Percentiles rank a stretch among this genome's conserved stretches.
Evolutionary conservation across 2,888 invertebrate species (phyloP).

Genomic region (Polydrusus cervinus): DNA sequence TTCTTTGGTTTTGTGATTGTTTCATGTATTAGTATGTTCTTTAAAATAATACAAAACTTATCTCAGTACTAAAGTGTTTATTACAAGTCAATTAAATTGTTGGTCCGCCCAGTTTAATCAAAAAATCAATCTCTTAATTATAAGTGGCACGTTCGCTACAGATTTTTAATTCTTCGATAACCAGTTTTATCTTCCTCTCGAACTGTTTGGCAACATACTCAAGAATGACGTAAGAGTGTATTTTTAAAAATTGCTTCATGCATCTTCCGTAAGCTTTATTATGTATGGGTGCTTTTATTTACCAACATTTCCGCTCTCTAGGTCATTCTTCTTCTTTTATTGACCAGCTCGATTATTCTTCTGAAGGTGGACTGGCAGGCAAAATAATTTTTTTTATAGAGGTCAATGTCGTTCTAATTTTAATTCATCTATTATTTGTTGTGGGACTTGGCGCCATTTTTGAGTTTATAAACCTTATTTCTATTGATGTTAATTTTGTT

Average conservation of each 20-base stretch:
- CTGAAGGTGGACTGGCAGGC: constrained; percentile 11
- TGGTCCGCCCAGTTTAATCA: background rate
- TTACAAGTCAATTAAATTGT: too few species aligned
- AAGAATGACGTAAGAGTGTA: constrained; percentile 24
- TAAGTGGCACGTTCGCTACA: background rate
- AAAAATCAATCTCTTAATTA: background rate
- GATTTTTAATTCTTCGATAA: background rate
- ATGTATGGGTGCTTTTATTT: constrained; percentile 10
- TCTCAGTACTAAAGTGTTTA: too few species aligned
- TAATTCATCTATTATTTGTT: too few species aligned
- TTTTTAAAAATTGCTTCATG: constrained; percentile 31
- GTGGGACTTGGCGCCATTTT: too few species aligned
- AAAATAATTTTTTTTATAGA: constrained; percentile 14
- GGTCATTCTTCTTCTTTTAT: constrained; percentile 33
- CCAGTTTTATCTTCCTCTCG: constrained; percentile 6
- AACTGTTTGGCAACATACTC: constrained; percentile 14
- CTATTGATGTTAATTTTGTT: too few species aligned
- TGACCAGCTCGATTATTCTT: background rate
- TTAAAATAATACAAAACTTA: too few species aligned
- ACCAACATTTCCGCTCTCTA: constrained; percentile 33
- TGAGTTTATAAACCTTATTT: too few species aligned
- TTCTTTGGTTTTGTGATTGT: too few species aligned
- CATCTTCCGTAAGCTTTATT: background rate
- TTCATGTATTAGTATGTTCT: too few species aligned
- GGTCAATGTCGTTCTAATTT: background rate